These are phyloP conservation scores for Phaetusa simplex DNA, from an alignment of 2,113 vertebrate species.

Conservation along the genomic window DNA sequence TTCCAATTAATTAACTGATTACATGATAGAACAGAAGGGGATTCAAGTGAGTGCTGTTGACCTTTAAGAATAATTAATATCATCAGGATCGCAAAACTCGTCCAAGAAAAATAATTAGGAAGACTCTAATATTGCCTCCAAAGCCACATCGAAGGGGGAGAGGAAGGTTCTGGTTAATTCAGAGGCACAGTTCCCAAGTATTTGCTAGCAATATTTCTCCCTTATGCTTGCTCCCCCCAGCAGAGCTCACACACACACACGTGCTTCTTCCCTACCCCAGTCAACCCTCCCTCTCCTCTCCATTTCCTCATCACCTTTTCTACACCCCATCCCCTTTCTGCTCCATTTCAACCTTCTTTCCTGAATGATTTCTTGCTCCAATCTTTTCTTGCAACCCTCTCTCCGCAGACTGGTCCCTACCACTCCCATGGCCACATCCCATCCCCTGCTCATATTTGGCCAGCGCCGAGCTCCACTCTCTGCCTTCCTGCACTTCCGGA, in stretches of 20 bases:
- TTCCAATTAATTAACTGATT: constrained; percentile 87
- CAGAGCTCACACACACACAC: background rate
- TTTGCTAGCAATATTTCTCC: background rate
- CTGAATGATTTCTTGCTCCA: background rate
- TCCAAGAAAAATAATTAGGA: constrained; percentile 82
- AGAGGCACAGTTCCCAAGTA: background rate
- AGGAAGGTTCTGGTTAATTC: constrained; percentile 50
- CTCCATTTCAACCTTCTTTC: background rate
- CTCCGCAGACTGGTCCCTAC: background rate
- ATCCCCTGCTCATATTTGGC: background rate
- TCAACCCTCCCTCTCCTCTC: background rate
- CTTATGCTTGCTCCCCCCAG: background rate
- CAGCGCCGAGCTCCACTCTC: background rate
- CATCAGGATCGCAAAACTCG: constrained; percentile 76
- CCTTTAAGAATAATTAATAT: constrained; percentile 89
- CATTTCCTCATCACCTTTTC: background rate
- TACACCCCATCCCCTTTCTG: background rate
- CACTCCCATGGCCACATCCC: background rate
- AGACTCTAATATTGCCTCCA: constrained; percentile 70
- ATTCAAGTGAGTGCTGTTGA: constrained; percentile 79
- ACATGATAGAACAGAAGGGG: constrained; percentile 83
- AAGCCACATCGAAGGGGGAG: constrained; percentile 31
- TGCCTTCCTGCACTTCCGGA: background rate
- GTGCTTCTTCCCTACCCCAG: background rate
- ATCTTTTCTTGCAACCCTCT: background rate